Base-by-base conservation (phyloP, 2,113 vertebrate genomes). In the Myxocyprinus asiaticus region DNA sequence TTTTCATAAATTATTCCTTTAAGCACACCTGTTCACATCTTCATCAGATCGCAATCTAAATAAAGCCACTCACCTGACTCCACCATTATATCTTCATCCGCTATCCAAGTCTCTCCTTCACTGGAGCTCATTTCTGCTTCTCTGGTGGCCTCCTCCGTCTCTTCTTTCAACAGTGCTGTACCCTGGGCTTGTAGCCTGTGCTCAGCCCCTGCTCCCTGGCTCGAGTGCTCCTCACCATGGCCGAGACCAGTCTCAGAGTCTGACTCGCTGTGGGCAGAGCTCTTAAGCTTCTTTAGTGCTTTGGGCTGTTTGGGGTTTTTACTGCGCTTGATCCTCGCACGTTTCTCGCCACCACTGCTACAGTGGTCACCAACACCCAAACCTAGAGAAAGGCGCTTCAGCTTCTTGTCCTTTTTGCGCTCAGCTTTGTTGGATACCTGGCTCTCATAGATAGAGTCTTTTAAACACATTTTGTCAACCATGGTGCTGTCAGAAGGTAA, bases 41-140 rank as follows among this genome's bases (percentile, higher is more conserved):
- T 48, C 6, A 48, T 48, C 11, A 9, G n/a, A 0, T n/a, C 22
- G 3, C 22, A 33, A 33, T 33, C 22, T 45, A 50, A 42, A 0
- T 10, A 47, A 67, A 50, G 6, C 9, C n/a, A 51, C 80, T 91
- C 80, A 96, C 95, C 96, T 86, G 96, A 97, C 84, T 97, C 95
- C 71, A 97, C 96, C 96, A 97, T 97, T 76, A 97, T 97, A 87
- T 96, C 95, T 82, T 97, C 96, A 55, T 97, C 95, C 8, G 95
- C 96, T 4, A 97, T 96, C 90, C 95, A 93, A 59, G 95, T 95
- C 85, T 97, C 96, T 0, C 95, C 95, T 85, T 97, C 96, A 17
- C 95, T 97, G 78, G 95, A 96, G 84, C 95, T 97, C 87, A 93
- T 93, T 47, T 95, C 96, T 0, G 94, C 94, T 45, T 97, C 96